These are phyloP conservation scores for Macrochelys suwanniensis DNA, from an alignment of 2,797 vertebrate species.

Conservation along the genomic window DNA sequence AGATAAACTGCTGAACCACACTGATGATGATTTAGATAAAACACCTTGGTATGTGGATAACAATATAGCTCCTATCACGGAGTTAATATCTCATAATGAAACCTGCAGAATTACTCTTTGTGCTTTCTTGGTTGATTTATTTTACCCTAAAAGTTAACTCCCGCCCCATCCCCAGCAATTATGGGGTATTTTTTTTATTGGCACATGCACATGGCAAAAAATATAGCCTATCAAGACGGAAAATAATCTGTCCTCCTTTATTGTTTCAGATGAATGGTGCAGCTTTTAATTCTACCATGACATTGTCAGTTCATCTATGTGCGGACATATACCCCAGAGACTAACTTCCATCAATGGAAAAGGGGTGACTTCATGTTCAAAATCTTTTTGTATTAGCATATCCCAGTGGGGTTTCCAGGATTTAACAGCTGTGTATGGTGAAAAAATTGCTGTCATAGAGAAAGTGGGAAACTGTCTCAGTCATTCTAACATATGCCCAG, in stretches of 20 bases:
- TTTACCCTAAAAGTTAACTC: background rate
- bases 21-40: background rate
- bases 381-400: background rate
- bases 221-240: background rate
- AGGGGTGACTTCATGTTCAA: background rate
- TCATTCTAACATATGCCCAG: background rate
- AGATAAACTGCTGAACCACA: background rate
- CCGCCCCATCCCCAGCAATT: background rate
- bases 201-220: rapidly evolving
- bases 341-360: background rate
- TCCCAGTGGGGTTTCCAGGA: background rate
- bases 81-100: background rate
- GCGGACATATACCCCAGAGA: background rate
- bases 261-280: background rate
- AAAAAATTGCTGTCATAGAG: background rate
- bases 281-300: background rate
- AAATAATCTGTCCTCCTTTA: rapidly evolving
- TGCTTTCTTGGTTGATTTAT: background rate
- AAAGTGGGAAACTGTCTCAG: background rate
- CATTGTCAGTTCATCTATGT: background rate
- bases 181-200: background rate
- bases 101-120: background rate
- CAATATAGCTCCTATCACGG: background rate
- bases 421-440: background rate
- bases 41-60: background rate